Evolutionary conservation across 2,888 invertebrate genomes (phyloP).

Genomic region (Drosophila neotestacea): DNA sequence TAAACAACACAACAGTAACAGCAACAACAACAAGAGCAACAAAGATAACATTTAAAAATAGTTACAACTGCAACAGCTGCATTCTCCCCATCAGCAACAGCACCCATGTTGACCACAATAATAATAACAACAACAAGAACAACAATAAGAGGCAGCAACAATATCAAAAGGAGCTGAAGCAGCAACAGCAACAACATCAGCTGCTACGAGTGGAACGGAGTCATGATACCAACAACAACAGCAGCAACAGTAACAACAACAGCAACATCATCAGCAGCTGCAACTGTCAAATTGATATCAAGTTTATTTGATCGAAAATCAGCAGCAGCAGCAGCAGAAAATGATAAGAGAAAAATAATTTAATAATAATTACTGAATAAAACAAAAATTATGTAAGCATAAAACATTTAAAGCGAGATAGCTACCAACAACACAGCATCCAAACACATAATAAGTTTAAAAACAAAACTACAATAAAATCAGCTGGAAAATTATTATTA

Average conservation of each 20-base stretch:
- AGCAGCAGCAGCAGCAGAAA: conserved; percentile 42
- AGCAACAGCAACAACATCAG: conserved; percentile 40
- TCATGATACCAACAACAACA: conserved; percentile 21
- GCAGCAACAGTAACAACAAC: conserved; percentile 13
- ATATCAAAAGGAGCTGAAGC: conserved; percentile 34
- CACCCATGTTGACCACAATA: conserved; percentile 39
- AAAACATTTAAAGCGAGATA: conserved; percentile 77
- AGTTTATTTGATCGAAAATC: conserved; percentile 53
- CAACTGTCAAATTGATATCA: conserved; percentile 53
- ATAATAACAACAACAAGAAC: conserved; percentile 26
- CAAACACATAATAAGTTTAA: conserved; percentile 81
- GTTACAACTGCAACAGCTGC: conserved; percentile 67
- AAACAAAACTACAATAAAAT: conserved; percentile 77
- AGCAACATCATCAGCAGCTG: conserved; percentile 26
- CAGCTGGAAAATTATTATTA: conserved; percentile 81
- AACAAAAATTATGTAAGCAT: conserved; percentile 74
- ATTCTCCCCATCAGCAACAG: conserved; percentile 24
- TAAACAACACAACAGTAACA: conserved; percentile 59
- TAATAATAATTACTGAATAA: conserved; percentile 77
- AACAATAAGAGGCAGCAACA: conserved; percentile 44
- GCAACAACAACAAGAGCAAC: conserved; percentile 60
- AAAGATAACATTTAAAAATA: conserved; percentile 71
- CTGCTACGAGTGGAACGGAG: conserved; percentile 6
- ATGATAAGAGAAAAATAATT: conserved; percentile 64
- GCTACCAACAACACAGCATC: conserved; percentile 77